phyloP scores from a whole-genome alignment of 2,888 invertebrate genomes.

The Lepidocyrtoides sp. region DNA sequence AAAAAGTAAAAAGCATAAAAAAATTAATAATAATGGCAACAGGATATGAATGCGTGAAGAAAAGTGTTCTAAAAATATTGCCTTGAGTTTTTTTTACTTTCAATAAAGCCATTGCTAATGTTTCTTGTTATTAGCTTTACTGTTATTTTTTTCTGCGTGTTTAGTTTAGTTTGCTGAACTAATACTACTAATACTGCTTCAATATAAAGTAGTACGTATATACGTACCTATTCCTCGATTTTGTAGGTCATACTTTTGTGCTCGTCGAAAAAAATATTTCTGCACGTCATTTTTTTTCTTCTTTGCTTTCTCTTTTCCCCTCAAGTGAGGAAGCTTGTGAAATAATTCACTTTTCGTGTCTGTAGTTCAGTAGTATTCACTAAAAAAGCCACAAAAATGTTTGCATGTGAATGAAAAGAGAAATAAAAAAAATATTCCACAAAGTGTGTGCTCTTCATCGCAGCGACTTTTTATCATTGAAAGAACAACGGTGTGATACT shows the following conservation, averaged over 20 bases:
- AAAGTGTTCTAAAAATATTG: slow-evolving; percentile 1
- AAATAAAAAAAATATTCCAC: not conserved
- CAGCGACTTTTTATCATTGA: slow-evolving; percentile 22
- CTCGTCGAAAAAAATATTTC: slow-evolving; percentile 36
- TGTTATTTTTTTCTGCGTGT: slow-evolving; percentile 2
- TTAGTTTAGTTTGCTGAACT: too few species aligned
- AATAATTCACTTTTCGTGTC: slow-evolving; percentile 34
- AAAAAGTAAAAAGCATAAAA: slow-evolving; percentile 17
- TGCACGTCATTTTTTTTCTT: slow-evolving; percentile 52
- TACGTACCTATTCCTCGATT: slow-evolving; percentile 27
- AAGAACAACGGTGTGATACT: not conserved
- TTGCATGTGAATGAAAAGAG: slow-evolving; percentile 37
- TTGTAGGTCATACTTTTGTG: slow-evolving; percentile 49
- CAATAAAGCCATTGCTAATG: slow-evolving; percentile 2
- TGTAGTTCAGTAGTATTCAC: not conserved
- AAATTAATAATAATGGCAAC: slow-evolving; percentile 43
- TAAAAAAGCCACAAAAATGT: slow-evolving; percentile 3
- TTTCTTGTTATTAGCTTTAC: not conserved
- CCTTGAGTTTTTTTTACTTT: not conserved
- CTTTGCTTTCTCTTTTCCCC: not conserved
- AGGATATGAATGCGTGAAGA: slow-evolving; percentile 17
- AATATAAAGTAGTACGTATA: slow-evolving; percentile 1
- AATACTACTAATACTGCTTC: too few species aligned
- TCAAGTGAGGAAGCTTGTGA: not conserved
- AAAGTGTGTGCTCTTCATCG: not conserved